Percentiles rank a stretch among this genome's conserved stretches.
Evolutionary conservation across 2,888 invertebrate species (phyloP).

Genomic region (Caenorhabditis macrosperma): DNA sequence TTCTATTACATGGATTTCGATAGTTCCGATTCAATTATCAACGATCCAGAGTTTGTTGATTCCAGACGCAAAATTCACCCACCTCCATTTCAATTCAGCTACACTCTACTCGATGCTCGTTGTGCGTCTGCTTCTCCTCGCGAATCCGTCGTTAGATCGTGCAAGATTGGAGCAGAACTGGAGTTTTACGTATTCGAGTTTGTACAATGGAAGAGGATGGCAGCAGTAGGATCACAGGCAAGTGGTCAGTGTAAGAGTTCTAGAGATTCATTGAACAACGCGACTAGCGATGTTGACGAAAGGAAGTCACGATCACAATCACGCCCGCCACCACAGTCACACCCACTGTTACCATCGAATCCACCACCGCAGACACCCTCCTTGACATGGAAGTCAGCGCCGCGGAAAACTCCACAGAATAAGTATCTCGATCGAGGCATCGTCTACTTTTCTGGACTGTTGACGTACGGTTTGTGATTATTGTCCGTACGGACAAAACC

Average conservation of each 20-base stretch:
- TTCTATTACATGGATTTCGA: conserved; percentile 37
- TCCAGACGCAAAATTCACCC: neutral
- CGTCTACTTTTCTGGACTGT: neutral
- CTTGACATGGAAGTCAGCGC: neutral
- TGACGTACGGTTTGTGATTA: too few relatives aligned
- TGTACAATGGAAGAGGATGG: neutral
- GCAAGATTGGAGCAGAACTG: neutral
- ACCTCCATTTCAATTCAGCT: neutral
- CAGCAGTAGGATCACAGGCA: too few relatives aligned
- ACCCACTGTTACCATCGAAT: too few relatives aligned
- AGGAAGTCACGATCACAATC: too few relatives aligned
- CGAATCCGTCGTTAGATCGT: neutral
- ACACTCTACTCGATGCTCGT: conserved; percentile 9
- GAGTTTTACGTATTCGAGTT: neutral
- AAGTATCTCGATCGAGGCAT: neutral
- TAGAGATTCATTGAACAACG: too few relatives aligned
- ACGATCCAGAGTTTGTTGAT: neutral
- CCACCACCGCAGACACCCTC: too few relatives aligned
- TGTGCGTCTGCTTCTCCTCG: neutral
- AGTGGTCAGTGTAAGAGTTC: too few relatives aligned
- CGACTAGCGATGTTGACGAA: too few relatives aligned
- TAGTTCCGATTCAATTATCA: neutral
- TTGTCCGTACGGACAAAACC: too few relatives aligned
- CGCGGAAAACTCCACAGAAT: neutral
- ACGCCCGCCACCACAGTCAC: too few relatives aligned